Percentiles rank a stretch among this genome's conserved stretches.
Conservation (phyloP, 2,113 vertebrate genomes). For the Oceanodroma tethys region DNA sequence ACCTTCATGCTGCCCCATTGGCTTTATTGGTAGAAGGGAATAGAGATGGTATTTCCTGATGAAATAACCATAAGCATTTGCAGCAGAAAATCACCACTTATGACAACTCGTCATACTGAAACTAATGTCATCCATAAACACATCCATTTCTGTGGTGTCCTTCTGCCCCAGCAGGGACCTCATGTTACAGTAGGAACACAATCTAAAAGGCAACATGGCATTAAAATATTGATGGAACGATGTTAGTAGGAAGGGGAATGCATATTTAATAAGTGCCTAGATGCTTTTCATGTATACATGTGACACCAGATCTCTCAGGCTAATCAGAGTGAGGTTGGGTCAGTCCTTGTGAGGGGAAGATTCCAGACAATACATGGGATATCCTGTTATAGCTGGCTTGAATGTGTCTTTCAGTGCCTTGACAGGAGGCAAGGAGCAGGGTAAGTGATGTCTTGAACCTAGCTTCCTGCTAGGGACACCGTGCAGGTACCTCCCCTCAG, state of each 20-base stretch:
- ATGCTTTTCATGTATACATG: conserved; percentile 40
- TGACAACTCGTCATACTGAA: not conserved
- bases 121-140: not conserved
- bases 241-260: conserved; percentile 28
- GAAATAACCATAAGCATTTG: not conserved
- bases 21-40: not conserved
- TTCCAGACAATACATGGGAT: not conserved
- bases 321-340: not conserved
- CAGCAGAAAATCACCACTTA: not conserved
- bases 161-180: not conserved
- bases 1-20: not conserved
- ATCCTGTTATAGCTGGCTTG: not conserved
- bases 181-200: not conserved
- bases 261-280: conserved; percentile 52
- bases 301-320: conserved; percentile 25
- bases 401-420: not conserved
- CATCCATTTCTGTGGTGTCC: not conserved
- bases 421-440: not conserved
- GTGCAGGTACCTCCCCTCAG: not conserved
- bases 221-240: conserved; percentile 56
- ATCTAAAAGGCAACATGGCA: conserved; percentile 28
- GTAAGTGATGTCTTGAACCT: not conserved
- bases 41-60: not conserved
- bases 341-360: not conserved
- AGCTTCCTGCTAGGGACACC: not conserved